phyloP scores from a whole-genome alignment of 2,888 invertebrate genomes.

The Desoria tigrina region DNA sequence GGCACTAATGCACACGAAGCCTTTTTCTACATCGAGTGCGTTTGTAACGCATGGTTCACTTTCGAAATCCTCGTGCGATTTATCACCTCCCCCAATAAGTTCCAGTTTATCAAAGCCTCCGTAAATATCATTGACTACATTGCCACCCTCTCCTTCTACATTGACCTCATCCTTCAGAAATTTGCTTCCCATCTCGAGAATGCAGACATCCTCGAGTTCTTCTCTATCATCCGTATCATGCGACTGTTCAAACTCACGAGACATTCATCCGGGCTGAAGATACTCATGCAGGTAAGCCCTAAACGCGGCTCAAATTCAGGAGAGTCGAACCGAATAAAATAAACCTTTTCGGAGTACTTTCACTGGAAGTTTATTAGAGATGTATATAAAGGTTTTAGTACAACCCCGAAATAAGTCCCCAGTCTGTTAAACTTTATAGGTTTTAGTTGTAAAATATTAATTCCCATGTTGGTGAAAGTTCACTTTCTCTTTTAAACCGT shows the following conservation, averaged over 20 bases:
- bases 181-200: conserved; percentile 90
- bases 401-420: no score
- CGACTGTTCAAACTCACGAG: conserved; percentile 94
- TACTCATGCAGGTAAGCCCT: conserved; percentile 79
- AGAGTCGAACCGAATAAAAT: no score
- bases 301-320: no score
- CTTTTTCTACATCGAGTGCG: conserved; percentile 97
- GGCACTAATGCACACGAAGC: conserved; percentile 95
- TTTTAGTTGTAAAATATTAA: no score
- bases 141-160: conserved; percentile 97
- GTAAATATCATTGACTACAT: conserved; percentile 99
- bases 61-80: conserved; percentile 91
- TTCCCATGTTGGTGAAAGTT: no score
- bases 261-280: conserved; percentile 96
- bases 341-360: no score
- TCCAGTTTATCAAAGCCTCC: conserved; percentile 75
- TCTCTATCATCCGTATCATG: conserved; percentile 96
- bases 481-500: no score
- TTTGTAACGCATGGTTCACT: conserved; percentile 99
- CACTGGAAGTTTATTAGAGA: not conserved
- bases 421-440: no score
- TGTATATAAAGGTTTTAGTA: no score
- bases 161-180: conserved; percentile 84
- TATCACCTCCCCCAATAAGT: conserved; percentile 89
- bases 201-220: conserved; percentile 94